Base-by-base conservation (phyloP, 2,888 invertebrate genomes). In the Julus scanicus region DNA sequence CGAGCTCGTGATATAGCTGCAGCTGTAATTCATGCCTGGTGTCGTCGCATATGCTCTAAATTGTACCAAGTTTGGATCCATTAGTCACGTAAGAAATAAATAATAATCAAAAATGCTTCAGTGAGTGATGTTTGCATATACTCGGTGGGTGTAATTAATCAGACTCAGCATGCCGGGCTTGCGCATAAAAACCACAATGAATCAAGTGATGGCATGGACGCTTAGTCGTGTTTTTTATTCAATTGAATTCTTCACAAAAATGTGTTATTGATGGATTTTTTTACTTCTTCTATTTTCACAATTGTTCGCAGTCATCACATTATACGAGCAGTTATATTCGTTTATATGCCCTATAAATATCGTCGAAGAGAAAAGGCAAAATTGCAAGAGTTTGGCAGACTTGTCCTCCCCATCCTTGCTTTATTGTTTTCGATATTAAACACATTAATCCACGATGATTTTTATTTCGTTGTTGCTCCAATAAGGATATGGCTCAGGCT, bases 11-110 rank as follows among this genome's bases (percentile, higher is more conserved):
- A 44, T n/a, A 17, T n/a, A 17, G 63, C 63, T 63, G 63, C 63
- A 63, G 63, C 63, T 63, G 63, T 63, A 63, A 63, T 63, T 63
- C 63, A 63, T 63, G 63, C 63, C 63, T 63, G n/a, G 63, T n/a
- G 20, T n/a, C n/a, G 63, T 63, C 63, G 63, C 63, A 63, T 63
- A 63, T 63, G 63, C 63, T 63, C 63, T 6, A n/a, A 63, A 63
- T 63, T 63, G 63, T 63, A n/a, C 63, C 1, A 29, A 63, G 63
- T 63, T 63, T n/a, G 63, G 63, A 63, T n/a, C 63, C 63, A 63
- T 63, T 63, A 63, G 63, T 63, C 63, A 63, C 20, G 63, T 63
- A 63, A 63, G 63, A 63, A 63, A 63, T 63, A 63, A 63, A 63
- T 63, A 63, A 63, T 63, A 63, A 63, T 63, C 63, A 63, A 63